These are phyloP conservation scores for Chloromyia formosa DNA, from an alignment of 2,888 invertebrate genomes.

Conservation along the genomic window DNA sequence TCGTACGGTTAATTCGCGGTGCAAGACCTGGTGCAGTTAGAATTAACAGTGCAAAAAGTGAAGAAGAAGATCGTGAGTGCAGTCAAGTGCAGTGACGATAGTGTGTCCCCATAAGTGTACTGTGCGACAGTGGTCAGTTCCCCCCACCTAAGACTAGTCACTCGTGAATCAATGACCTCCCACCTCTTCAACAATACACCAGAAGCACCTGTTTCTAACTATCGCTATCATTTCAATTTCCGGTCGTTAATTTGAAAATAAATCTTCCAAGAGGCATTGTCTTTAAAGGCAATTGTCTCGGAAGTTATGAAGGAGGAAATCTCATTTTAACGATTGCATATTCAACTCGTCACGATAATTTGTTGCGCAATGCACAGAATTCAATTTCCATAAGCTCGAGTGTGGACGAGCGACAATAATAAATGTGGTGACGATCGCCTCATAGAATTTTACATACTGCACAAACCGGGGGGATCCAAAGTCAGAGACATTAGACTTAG, in stretches of 20 bases:
- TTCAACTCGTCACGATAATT: background rate
- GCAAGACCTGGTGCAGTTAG: no score
- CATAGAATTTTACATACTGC: background rate
- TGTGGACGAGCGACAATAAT: conserved; percentile 9
- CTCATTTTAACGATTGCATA: background rate
- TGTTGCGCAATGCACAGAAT: conserved; percentile 28
- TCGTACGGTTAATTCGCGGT: background rate
- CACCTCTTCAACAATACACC: background rate
- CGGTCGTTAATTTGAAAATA: conserved; percentile 22
- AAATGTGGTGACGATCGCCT: background rate
- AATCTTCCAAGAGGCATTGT: background rate
- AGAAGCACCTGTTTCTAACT: conserved; percentile 21
- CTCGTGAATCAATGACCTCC: conserved; percentile 1
- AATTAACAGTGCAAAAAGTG: no score
- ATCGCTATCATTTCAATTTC: conserved; percentile 23
- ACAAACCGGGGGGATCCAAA: conserved; percentile 1
- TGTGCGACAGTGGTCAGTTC: no score
- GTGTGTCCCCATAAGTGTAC: no score
- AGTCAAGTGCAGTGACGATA: no score
- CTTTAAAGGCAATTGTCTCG: conserved; percentile 15
- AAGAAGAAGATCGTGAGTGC: no score
- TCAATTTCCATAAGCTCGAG: conserved; percentile 19
- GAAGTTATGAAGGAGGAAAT: background rate
- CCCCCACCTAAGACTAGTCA: background rate
- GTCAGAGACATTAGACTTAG: background rate